Evolutionary conservation across 2,888 invertebrate species (phyloP).

Genomic region (Copidosoma aretas): DNA sequence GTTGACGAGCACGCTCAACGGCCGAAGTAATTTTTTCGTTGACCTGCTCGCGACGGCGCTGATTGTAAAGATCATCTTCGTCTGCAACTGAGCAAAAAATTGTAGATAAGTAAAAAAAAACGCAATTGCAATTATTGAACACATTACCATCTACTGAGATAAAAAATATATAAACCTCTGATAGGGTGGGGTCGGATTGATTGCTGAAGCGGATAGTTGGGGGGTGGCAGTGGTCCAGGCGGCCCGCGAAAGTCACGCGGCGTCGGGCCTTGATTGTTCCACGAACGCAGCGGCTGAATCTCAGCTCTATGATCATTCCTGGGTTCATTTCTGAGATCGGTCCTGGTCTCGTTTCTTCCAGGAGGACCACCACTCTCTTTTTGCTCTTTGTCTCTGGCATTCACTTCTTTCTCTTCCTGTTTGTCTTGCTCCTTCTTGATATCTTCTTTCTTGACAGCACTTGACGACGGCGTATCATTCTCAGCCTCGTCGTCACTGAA

Average conservation of each 20-base stretch:
- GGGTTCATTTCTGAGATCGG: constrained; percentile 39
- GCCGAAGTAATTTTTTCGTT: constrained; percentile 77
- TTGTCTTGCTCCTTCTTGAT: constrained; percentile 28
- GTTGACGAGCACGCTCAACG: constrained; percentile 82
- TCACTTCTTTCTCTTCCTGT: constrained; percentile 51
- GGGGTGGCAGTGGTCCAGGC: constrained; percentile 51
- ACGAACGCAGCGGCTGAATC: constrained; percentile 47
- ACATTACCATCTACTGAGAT: neutral
- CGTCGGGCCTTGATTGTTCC: constrained; percentile 49
- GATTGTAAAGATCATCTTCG: constrained; percentile 75
- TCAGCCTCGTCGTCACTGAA: constrained; percentile 91
- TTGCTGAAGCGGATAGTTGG: constrained; percentile 47
- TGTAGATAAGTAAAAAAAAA: neutral
- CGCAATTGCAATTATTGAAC: neutral
- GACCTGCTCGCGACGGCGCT: constrained; percentile 70
- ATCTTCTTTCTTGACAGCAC: constrained; percentile 20
- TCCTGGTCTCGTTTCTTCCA: constrained; percentile 34
- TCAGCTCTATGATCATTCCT: constrained; percentile 37
- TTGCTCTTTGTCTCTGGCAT: constrained; percentile 49
- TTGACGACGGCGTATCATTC: constrained; percentile 52
- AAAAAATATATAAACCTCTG: constrained; percentile 47
- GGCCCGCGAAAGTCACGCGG: constrained; percentile 56
- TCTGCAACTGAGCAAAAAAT: constrained; percentile 53
- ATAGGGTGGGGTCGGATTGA: constrained; percentile 61
- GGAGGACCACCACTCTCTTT: constrained; percentile 49